These are phyloP conservation scores for Catocala fraxini DNA, from an alignment of 2,888 invertebrate species.

Conservation along the genomic window DNA sequence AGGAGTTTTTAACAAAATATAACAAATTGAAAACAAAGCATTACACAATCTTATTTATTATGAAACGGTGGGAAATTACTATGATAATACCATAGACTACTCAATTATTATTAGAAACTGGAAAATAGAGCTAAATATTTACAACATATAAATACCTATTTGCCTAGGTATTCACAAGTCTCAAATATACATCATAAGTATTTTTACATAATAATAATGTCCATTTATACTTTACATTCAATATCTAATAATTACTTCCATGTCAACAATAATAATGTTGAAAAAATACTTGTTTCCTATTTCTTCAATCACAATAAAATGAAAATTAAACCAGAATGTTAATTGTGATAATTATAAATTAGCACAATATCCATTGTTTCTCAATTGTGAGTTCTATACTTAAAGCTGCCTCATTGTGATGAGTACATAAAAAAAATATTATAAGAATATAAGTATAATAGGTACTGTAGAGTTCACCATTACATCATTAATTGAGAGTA, in stretches of 20 bases:
- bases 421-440: constrained; percentile 27
- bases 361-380: constrained; percentile 10
- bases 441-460: constrained; percentile 24
- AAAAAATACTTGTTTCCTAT: constrained; percentile 14
- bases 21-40: constrained; percentile 30
- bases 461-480: constrained; percentile 20
- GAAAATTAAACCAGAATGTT: constrained; percentile 25
- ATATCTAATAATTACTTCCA: constrained; percentile 13
- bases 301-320: constrained; percentile 11
- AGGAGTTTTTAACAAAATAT: constrained; percentile 16
- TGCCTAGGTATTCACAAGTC: constrained; percentile 14
- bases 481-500: constrained; percentile 16
- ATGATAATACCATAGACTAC: constrained; percentile 36
- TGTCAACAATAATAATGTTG: constrained; percentile 4
- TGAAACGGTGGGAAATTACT: constrained; percentile 57
- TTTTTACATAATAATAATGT: constrained; percentile 44
- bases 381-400: constrained; percentile 21
- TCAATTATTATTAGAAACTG: constrained; percentile 34
- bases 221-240: constrained; percentile 30
- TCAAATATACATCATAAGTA: constrained; percentile 38
- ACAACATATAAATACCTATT: constrained; percentile 29
- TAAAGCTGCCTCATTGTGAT: constrained; percentile 53
- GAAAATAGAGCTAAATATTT: constrained; percentile 29
- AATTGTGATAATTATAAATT: constrained; percentile 31
- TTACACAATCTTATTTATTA: constrained; percentile 43